Conservation (phyloP, 2,113 vertebrate genomes). For the Benitochromis conjunctus region DNA sequence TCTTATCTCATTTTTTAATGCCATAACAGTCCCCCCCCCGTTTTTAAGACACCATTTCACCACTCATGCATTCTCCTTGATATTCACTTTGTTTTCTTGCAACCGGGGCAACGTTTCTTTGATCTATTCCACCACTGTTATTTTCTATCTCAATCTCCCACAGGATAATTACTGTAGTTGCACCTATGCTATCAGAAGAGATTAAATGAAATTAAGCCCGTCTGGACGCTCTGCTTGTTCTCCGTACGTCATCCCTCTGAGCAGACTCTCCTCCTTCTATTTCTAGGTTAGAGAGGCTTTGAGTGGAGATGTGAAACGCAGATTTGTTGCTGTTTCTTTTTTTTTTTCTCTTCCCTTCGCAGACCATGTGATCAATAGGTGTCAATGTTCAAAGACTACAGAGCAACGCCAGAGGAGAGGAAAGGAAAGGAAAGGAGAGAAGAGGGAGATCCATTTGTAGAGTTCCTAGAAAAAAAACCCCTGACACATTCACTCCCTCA, state of each 20-base stretch:
- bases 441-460: slow-evolving; percentile 32
- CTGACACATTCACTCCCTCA: slow-evolving; percentile 54
- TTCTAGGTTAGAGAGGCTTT: slow-evolving; percentile 55
- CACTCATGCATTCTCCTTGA: slow-evolving; percentile 64
- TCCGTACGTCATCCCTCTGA: slow-evolving; percentile 2
- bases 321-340: slow-evolving; percentile 17
- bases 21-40: slow-evolving; percentile 6
- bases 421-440: neutral
- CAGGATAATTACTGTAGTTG: slow-evolving; percentile 61
- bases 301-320: slow-evolving; percentile 53
- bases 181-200: slow-evolving; percentile 69
- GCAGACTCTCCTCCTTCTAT: slow-evolving; percentile 19
- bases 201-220: slow-evolving; percentile 70
- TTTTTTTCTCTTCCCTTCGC: slow-evolving; percentile 1
- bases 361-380: slow-evolving; percentile 60
- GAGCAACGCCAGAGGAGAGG: slow-evolving; percentile 4
- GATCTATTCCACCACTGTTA: slow-evolving; percentile 58
- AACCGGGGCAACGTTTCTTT: slow-evolving; percentile 48
- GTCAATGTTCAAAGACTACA: slow-evolving; percentile 50
- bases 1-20: slow-evolving; percentile 68
- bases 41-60: slow-evolving; percentile 31
- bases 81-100: slow-evolving; percentile 60
- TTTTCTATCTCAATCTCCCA: slow-evolving; percentile 63
- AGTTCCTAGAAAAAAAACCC: slow-evolving; percentile 7
- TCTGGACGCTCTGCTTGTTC: slow-evolving; percentile 48